A percentile compares a stretch with the other conserved stretches of the same genome.
Conservation (phyloP, 2,113 vertebrate genomes). For the Atherinomorus stipes region DNA sequence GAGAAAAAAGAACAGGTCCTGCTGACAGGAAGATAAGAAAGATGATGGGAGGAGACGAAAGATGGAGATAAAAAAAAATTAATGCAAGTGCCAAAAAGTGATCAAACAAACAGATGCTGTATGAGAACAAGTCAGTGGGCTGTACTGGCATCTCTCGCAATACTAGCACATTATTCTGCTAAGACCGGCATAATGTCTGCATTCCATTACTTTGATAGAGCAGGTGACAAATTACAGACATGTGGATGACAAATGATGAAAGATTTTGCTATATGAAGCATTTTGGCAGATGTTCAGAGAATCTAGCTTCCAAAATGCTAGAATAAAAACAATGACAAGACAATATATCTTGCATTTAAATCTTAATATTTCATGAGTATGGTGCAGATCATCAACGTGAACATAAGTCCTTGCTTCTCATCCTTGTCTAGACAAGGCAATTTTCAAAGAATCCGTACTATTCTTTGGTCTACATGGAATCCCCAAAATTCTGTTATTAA, state of each 20-base stretch:
- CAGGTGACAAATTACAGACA: conserved; percentile 69
- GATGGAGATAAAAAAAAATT: conserved; percentile 11
- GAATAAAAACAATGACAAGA: background rate
- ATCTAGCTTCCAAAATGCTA: conserved; percentile 11
- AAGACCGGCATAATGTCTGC: conserved; percentile 51
- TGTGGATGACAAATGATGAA: conserved; percentile 48
- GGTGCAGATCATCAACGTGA: conserved; percentile 7
- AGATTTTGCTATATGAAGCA: conserved; percentile 19
- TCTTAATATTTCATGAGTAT: conserved; percentile 3
- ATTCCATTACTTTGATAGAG: conserved; percentile 58
- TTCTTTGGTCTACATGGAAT: background rate
- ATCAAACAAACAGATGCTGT: conserved; percentile 73
- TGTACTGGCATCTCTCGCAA: conserved; percentile 58
- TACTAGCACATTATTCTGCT: conserved; percentile 59
- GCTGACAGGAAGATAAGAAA: conserved; percentile 21
- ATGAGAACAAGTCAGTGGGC: conserved; percentile 68
- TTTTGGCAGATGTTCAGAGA: conserved; percentile 43
- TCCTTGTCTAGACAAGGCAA: background rate
- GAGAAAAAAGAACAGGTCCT: conserved; percentile 18
- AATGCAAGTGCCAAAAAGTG: conserved; percentile 49
- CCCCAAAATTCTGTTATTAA: conserved; percentile 27
- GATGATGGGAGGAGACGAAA: conserved; percentile 18
- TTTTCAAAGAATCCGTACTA: background rate
- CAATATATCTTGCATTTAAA: conserved; percentile 22
- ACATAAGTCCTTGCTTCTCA: conserved; percentile 1